Conservation (phyloP, 1,140 invertebrate species). For the Calliopsis andreniformis region DNA sequence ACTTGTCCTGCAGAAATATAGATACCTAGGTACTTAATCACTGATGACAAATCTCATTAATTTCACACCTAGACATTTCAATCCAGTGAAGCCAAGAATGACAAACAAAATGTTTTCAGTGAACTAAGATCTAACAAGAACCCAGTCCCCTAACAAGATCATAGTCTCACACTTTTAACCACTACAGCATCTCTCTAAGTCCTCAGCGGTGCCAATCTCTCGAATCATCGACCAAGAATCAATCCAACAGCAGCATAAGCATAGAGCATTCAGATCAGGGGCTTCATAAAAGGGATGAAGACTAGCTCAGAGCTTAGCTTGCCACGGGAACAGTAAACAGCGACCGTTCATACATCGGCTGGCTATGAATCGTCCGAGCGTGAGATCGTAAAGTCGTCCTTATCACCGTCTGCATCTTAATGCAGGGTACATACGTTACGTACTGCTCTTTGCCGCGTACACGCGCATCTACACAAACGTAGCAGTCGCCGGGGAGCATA, state of each 20-base stretch:
- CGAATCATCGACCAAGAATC: conserved; percentile 8
- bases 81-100: no score
- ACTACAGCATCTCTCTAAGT: no score
- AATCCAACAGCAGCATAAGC: conserved; percentile 13
- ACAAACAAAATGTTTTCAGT: no score
- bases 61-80: no score
- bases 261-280: neutral
- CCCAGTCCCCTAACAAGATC: no score
- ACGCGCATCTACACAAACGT: conserved; percentile 37
- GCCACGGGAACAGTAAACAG: conserved; percentile 74
- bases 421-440: conserved; percentile 74
- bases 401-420: conserved; percentile 80
- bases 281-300: conserved; percentile 1
- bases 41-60: no score
- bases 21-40: no score
- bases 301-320: conserved; percentile 25
- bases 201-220: neutral
- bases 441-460: conserved; percentile 62
- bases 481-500: conserved; percentile 31
- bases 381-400: conserved; percentile 80
- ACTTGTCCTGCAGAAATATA: no score
- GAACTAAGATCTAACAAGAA: no score
- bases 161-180: no score
- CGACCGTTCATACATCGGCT: conserved; percentile 74
- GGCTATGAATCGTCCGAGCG: conserved; percentile 81